Evolutionary conservation across 2,797 vertebrate species (phyloP).

Genomic region (Rhynchonycteris naso): DNA sequence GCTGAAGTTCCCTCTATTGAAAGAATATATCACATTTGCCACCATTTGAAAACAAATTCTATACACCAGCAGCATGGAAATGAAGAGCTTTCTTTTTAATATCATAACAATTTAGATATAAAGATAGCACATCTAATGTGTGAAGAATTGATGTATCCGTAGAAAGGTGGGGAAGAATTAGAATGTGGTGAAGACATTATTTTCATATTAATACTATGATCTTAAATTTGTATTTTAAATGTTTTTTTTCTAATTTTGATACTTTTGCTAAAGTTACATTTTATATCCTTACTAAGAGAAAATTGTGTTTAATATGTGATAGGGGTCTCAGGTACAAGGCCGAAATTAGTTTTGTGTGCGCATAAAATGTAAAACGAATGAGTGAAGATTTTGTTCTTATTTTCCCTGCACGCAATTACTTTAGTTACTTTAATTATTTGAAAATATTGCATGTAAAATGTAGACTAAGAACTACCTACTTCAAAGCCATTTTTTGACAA

Average conservation of each 20-base stretch:
- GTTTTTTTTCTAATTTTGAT: conserved; percentile 66
- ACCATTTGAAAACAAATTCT: conserved; percentile 57
- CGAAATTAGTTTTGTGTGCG: conserved; percentile 66
- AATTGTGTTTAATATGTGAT: conserved; percentile 58
- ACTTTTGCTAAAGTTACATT: conserved; percentile 37
- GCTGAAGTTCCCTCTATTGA: conserved; percentile 47
- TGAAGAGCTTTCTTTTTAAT: conserved; percentile 34
- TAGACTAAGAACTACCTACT: conserved; percentile 26
- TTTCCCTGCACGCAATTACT: conserved; percentile 54
- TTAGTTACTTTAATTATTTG: conserved; percentile 71
- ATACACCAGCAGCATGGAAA: conserved; percentile 20
- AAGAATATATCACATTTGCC: conserved; percentile 57
- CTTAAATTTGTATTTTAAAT: conserved; percentile 73
- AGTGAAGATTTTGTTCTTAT: conserved; percentile 72
- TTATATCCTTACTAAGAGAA: conserved; percentile 64
- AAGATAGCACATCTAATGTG: conserved; percentile 55
- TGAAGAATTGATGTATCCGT: conserved; percentile 15
- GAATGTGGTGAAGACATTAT: conserved; percentile 28
- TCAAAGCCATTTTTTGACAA: conserved; percentile 53
- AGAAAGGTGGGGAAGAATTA: neutral
- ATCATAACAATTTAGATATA: conserved; percentile 45
- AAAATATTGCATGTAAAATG: conserved; percentile 57
- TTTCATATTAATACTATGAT: conserved; percentile 64
- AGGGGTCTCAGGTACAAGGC: conserved; percentile 16
- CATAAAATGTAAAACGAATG: conserved; percentile 21